Conservation (phyloP, 2,113 vertebrate species). For the Mus spicilegus region DNA sequence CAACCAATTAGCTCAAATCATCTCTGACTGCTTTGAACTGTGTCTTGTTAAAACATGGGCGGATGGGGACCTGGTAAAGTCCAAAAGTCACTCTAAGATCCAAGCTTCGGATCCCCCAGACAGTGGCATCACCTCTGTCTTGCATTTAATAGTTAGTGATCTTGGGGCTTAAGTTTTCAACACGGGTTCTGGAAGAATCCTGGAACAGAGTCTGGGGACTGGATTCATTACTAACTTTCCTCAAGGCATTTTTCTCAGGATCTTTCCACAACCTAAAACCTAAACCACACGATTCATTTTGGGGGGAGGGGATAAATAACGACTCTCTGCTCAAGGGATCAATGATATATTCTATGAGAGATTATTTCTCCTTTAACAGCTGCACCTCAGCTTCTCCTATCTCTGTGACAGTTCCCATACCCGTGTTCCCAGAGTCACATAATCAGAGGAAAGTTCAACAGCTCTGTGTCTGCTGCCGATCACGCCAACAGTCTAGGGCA, state of each 20-base stretch:
- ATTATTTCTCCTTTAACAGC: background rate
- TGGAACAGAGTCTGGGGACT: background rate
- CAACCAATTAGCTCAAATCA: conserved; percentile 76
- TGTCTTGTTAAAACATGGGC: conserved; percentile 80
- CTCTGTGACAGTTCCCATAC: background rate
- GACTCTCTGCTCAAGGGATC: background rate
- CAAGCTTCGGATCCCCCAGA: background rate
- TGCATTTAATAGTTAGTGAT: background rate
- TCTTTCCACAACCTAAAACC: background rate
- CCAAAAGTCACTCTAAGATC: conserved; percentile 62
- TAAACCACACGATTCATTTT: background rate
- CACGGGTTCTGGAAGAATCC: background rate
- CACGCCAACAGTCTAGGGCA: background rate
- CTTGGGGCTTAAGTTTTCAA: background rate
- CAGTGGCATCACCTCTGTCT: background rate
- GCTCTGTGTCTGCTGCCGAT: background rate
- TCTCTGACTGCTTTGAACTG: conserved; percentile 79
- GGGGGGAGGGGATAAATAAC: background rate
- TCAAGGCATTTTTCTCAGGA: background rate
- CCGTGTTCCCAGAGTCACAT: background rate
- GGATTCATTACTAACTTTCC: background rate
- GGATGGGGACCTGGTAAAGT: conserved; percentile 57
- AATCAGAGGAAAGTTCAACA: background rate
- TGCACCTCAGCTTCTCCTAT: background rate
- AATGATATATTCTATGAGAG: background rate